Evolutionary conservation across 2,888 invertebrate species (phyloP), one percentile per base, ranked within the genome.

Genomic region (Drosophila parthenogenetica): DNA sequence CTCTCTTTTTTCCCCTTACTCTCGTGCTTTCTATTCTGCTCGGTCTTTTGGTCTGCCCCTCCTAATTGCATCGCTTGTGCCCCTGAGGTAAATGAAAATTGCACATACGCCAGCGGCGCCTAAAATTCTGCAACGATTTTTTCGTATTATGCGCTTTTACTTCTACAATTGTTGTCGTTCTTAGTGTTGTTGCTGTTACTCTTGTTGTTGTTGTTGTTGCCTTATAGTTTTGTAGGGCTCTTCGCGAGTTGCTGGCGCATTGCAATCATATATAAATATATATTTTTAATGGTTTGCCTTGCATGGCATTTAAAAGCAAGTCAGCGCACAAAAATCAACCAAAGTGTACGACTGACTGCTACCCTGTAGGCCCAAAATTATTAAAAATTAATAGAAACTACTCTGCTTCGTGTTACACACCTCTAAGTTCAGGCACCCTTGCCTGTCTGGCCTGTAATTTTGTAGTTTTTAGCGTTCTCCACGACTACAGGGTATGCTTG

Each of bases 221-320:
- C 58, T 74, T 66, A 63, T 63, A 75, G 67, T 63, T 77, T 67
- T 71, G 49, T 66, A 81, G 86, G 65, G 82, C 88, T 69, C 88
- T 81, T 86, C 72, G 39, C 62, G 48, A 68, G 67, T 73, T 79
- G 80, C 40, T 87, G 81, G 87, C 57, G 68, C 84, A 70, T 80
- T 70, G 68, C 79, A 66, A 69, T 54, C 62, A 66, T 59, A 71
- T 49, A 80, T 66, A 72, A 48, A 72, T 63, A 61, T 66, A 61
- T 66, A 54, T 54, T 69, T 78, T 70, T 79, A 78, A 81, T 78
- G 68, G 66, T 54, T 11, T 43, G 49, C 60, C 75, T 65, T 72
- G 65, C 68, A 53, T 54, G 69, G 60, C 65, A 76, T 70, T 65
- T 63, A 55, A 77, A 77, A 65, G 40, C 57, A 57, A 46, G 16